Evolutionary conservation across 2,797 vertebrate species (phyloP), one percentile per base, ranked within the genome.

Genomic region (Chanos chanos): DNA sequence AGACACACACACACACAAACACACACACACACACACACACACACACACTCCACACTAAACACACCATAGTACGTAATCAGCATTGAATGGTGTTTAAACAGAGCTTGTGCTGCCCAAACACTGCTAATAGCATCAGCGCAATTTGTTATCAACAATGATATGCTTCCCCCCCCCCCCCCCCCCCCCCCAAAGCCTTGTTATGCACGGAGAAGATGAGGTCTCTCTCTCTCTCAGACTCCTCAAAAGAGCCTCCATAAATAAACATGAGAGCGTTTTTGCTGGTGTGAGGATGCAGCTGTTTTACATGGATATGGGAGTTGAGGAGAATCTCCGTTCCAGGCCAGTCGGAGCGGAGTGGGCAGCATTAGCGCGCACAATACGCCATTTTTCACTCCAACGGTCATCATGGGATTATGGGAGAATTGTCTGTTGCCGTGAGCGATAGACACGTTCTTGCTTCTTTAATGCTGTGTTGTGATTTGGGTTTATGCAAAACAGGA

Each of bases 191-290:
- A 66, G 24, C 30, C 63, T 19, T 48, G 43, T 59, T 63, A 66
- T 48, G 31, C 52, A 58, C 59, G 13, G 12, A 30, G 39, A 18
- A 36, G 28, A 50, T 28, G 1, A 12, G 28, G 27, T 34, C 44
- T 53, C 6, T 30, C 27, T 49, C 53, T 25, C 50, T 51, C 28
- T 30, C n/a, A 56, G 25, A 44, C 56, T 24, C 33, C 18, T 18
- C 18, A 18, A n/a, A n/a, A n/a, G n/a, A 37, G 16, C 50, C 24
- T 41, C 24, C 63, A 65, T 65, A 31, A 65, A 65, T 58, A 58
- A 44, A 52, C 54, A 65, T 65, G 62, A 58, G 65, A 45, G 65
- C 37, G 65, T 58, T n/a, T n/a, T 43, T 65, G 28, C 43, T 58
- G 56, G 45, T 28, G 63, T 44, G 51, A 57, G 65, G 62, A 58